Base-by-base conservation (phyloP, 1,140 invertebrate species). In the Cotesia chilonis region DNA sequence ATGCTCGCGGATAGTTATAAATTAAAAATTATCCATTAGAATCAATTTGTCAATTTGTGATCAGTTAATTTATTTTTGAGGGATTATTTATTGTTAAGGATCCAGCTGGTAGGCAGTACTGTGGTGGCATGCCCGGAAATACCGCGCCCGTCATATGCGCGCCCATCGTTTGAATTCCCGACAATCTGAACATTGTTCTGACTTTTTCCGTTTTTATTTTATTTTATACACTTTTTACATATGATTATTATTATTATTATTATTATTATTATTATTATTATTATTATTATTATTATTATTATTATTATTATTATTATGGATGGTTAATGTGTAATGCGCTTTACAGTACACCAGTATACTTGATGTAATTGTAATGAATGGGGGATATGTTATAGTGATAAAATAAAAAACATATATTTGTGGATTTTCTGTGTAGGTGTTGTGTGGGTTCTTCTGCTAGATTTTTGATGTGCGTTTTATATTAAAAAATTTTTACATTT, bases 101-200 rank as follows among this genome's bases (percentile, higher is more conserved):
- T 78, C 78, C 74, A 68, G 80, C 77, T 75, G 78, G 77, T 76
- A 78, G 78, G 76, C 72, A 68, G 79, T 76, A 77, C 71, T 67
- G 64, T 2, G 5, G 74, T 76, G 76, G 2, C 41, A 77, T 80
- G 78, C 83, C 84, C 85, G 84, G 85, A 86, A 85, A 85, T 84
- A 86, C 84, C 84, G 83, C 85, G 80, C 82, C 84, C 82, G 84
- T 83, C 69, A 61, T 71, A 68, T 57, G 78, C 79, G 79, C 83
- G 79, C 79, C 77, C 81, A 81, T 70, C 76, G 76, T 83, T 85
- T 79, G 82, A 85, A 85, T 84, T 28, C 70, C 47, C 70, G 10
- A 74, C 75, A 76, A 76, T 74, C 71, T 64, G 9, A 36, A 70
- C 75, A 76, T 76, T 76, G 75, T 76, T 61, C 71, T 6, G 37